These are phyloP conservation scores for Oryzias dopingdopingensis DNA, from an alignment of 2,797 vertebrate genomes.

Conservation along the genomic window DNA sequence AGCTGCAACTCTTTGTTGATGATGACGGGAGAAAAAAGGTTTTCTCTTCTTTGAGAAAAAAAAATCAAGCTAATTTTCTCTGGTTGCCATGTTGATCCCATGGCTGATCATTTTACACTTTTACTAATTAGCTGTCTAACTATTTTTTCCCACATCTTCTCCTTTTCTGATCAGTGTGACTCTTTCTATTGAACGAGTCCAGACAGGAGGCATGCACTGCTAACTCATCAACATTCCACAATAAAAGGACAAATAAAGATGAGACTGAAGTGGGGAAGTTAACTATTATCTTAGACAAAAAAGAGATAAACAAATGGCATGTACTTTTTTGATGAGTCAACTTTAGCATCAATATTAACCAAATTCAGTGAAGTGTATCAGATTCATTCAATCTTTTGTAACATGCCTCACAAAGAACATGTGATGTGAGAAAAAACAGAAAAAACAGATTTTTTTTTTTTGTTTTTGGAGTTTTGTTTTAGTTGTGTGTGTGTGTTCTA, in stretches of 20 bases:
- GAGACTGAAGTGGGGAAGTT: conserved; percentile 9
- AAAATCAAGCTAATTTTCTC: conserved; percentile 35
- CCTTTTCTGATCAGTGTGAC: conserved; percentile 55
- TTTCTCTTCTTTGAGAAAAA: too few species aligned
- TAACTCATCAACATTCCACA: conserved; percentile 49
- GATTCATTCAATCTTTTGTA: conserved; percentile 1
- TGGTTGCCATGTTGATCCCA: conserved; percentile 52
- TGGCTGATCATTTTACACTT: conserved; percentile 33
- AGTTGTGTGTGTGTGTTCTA: conserved; percentile 5
- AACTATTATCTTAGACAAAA: conserved; percentile 12
- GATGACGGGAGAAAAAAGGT: conserved; percentile 18
- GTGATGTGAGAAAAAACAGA: conserved; percentile 2
- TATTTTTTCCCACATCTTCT: conserved; percentile 50
- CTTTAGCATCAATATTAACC: conserved; percentile 4
- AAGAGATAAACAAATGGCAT: conserved; percentile 6
- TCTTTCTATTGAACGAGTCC: conserved; percentile 46
- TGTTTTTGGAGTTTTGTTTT: conserved; percentile 1
- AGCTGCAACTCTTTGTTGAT: conserved; percentile 29
- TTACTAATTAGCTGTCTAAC: conserved; percentile 58
- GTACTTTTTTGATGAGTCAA: neutral
- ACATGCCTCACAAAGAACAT: conserved; percentile 9
- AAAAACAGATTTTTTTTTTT: neutral
- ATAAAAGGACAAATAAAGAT: conserved; percentile 11
- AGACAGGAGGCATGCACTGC: conserved; percentile 36
- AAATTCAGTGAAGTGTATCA: neutral